Conservation (phyloP, 1,140 invertebrate genomes). For the Bactericera cockerelli region DNA sequence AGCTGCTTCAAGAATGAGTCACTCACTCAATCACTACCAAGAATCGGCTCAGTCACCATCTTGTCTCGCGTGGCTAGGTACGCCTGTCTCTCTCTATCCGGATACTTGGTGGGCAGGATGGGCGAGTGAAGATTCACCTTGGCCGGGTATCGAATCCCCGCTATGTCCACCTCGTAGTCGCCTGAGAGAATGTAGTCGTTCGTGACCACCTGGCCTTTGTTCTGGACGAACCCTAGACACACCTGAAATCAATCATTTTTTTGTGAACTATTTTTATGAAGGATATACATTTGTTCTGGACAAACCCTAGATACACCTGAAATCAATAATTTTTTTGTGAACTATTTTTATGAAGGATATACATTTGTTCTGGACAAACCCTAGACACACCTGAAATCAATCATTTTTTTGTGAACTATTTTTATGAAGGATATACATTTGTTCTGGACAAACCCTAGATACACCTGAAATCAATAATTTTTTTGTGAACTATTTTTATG, state of each 20-base stretch:
- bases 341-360: too few relatives aligned
- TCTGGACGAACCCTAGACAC: constrained; percentile 84
- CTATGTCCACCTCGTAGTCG: constrained; percentile 90
- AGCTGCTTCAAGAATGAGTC: too few relatives aligned
- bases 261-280: too few relatives aligned
- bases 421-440: too few relatives aligned
- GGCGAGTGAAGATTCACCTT: constrained; percentile 60
- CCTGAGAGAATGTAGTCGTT: constrained; percentile 78
- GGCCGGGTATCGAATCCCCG: constrained; percentile 59
- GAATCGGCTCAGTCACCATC: constrained; percentile 33
- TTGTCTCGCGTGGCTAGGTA: constrained; percentile 63
- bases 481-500: too few relatives aligned
- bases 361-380: constrained; percentile 78
- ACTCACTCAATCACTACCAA: constrained; percentile 11
- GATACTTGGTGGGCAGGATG: constrained; percentile 69
- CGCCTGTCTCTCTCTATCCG: constrained; percentile 60
- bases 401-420: too few relatives aligned
- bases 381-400: constrained; percentile 77
- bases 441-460: too few relatives aligned
- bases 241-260: too few relatives aligned
- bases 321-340: too few relatives aligned
- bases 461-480: too few relatives aligned
- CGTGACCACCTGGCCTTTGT: constrained; percentile 62
- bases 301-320: too few relatives aligned
- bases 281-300: too few relatives aligned